These are phyloP conservation scores for Hetaerina titia DNA, from an alignment of 2,888 invertebrate species.

Conservation along the genomic window DNA sequence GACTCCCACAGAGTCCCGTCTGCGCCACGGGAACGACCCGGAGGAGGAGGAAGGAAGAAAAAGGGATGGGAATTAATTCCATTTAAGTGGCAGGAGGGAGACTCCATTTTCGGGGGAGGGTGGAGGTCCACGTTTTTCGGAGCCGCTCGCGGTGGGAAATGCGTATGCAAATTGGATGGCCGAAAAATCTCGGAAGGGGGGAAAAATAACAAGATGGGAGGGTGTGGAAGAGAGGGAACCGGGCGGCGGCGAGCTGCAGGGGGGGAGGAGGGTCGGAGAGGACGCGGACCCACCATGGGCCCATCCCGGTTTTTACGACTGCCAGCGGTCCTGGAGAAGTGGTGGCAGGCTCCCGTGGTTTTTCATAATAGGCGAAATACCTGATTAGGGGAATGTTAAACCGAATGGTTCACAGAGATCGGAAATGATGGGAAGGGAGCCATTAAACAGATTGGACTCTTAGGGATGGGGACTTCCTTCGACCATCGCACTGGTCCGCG, in stretches of 20 bases:
- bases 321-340: neutral
- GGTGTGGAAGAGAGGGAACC: too few species aligned
- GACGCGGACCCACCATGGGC: too few species aligned
- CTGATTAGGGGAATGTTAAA: slow-evolving; percentile 4
- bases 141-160: slow-evolving; percentile 30
- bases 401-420: neutral
- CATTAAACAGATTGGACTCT: slow-evolving; percentile 7
- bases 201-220: slow-evolving; percentile 17
- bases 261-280: too few species aligned
- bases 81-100: slow-evolving; percentile 38
- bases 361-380: slow-evolving; percentile 19
- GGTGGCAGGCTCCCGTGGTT: neutral
- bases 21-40: neutral
- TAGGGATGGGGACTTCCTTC: neutral
- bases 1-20: too few species aligned
- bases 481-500: neutral
- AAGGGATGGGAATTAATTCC: slow-evolving; percentile 50
- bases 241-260: neutral
- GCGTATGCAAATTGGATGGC: slow-evolving; percentile 54
- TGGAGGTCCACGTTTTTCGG: neutral
- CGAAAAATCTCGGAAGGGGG: slow-evolving; percentile 21
- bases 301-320: neutral
- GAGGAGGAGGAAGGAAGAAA: neutral
- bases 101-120: neutral
- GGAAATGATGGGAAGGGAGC: neutral